phyloP scores from a whole-genome alignment of 1,140 invertebrate genomes.

The Polyergus mexicanus region DNA sequence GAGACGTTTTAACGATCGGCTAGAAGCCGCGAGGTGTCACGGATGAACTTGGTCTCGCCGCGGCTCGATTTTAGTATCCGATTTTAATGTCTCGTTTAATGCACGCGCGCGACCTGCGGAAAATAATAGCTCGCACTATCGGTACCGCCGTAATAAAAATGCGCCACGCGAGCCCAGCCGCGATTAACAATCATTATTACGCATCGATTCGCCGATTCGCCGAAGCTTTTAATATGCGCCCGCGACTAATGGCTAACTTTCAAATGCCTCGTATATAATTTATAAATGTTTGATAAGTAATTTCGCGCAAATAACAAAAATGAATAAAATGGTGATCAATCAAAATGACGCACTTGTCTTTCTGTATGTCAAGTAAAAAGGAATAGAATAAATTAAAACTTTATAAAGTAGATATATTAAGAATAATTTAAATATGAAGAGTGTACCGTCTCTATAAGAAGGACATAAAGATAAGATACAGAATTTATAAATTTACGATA shows the following conservation, averaged over 20 bases:
- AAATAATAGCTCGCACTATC: constrained; percentile 60
- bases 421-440: constrained; percentile 6
- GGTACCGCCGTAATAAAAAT: constrained; percentile 33
- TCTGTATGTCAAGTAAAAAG: neutral
- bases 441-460: neutral
- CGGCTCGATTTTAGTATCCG: constrained; percentile 57
- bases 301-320: constrained; percentile 5
- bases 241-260: constrained; percentile 28
- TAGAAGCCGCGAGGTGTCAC: constrained; percentile 59
- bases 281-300: constrained; percentile 27
- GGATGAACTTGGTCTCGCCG: constrained; percentile 22
- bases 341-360: neutral
- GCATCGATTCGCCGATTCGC: constrained; percentile 21
- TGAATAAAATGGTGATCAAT: constrained; percentile 9
- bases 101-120: constrained; percentile 24
- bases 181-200: constrained; percentile 56
- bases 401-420: neutral
- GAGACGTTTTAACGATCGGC: constrained; percentile 62
- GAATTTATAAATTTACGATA: no score
- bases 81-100: constrained; percentile 65
- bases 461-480: no score
- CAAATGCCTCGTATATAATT: neutral
- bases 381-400: constrained; percentile 18
- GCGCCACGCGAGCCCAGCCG: neutral
- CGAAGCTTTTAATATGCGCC: constrained; percentile 25